phyloP scores from a whole-genome alignment of 2,888 invertebrate species.

The Agrotis clavis region DNA sequence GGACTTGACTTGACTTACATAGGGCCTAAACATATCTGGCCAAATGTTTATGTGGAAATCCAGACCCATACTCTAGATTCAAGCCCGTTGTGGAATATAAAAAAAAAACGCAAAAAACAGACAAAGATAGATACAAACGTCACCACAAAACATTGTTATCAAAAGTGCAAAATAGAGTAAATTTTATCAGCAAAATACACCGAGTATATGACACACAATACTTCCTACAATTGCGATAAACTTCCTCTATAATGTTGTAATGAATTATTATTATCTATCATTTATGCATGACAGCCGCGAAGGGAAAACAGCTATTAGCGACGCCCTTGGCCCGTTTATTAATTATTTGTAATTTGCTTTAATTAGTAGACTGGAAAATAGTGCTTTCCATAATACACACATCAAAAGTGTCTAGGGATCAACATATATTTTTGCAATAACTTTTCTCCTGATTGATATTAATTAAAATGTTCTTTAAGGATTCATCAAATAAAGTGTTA shows the following conservation, averaged over 20 bases:
- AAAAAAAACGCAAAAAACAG: not conserved
- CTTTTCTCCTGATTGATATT: no score
- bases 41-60: no score
- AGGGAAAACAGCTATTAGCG: not conserved
- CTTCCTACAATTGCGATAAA: not conserved
- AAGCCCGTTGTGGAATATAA: no score
- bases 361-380: not conserved
- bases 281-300: slow-evolving; percentile 5
- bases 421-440: no score
- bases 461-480: no score
- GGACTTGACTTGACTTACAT: no score
- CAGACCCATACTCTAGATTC: no score
- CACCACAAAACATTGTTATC: not conserved
- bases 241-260: slow-evolving; percentile 15
- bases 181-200: slow-evolving; percentile 26
- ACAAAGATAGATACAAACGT: not conserved
- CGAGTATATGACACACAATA: not conserved
- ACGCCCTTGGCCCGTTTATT: slow-evolving; percentile 23
- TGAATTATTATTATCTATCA: not conserved
- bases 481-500: no score
- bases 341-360: slow-evolving; percentile 8
- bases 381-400: no score
- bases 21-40: no score
- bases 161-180: slow-evolving; percentile 21
- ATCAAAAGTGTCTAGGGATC: no score